Percentiles rank a stretch among this genome's conserved stretches.
Conservation (phyloP, 2,113 vertebrate species). For the Hirundichthys speculiger region DNA sequence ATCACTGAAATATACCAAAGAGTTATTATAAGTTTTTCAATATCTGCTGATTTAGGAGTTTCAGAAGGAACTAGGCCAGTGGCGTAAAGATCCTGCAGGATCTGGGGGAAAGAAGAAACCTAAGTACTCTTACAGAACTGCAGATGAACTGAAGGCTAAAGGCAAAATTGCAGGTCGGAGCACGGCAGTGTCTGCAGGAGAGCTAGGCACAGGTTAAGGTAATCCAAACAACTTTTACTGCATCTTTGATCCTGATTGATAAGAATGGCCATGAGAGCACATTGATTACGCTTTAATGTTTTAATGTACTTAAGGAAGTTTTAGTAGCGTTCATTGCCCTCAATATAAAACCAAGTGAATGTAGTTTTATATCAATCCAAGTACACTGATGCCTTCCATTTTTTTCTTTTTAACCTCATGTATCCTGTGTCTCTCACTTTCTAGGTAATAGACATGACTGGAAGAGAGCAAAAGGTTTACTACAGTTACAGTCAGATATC, state of each 20-base stretch:
- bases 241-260: neutral
- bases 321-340: conserved; percentile 2
- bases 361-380: neutral
- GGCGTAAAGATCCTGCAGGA: conserved; percentile 91
- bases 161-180: conserved; percentile 85
- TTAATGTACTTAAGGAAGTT: neutral
- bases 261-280: neutral
- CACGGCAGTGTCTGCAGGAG: conserved; percentile 88
- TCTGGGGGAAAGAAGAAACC: conserved; percentile 90
- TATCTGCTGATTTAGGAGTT: conserved; percentile 83
- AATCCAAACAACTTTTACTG: too few relatives aligned
- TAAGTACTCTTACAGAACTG: conserved; percentile 94
- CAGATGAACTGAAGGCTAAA: conserved; percentile 95
- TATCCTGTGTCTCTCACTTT: neutral
- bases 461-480: conserved; percentile 95
- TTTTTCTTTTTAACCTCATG: conserved; percentile 9
- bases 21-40: neutral
- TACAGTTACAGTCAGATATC: conserved; percentile 98
- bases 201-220: conserved; percentile 96
- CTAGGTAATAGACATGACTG: conserved; percentile 98
- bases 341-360: neutral
- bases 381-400: neutral
- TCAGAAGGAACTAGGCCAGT: conserved; percentile 95
- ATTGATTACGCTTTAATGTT: neutral
- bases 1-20: neutral